Evolutionary conservation across 2,113 vertebrate genomes (phyloP).

Genomic region (Lanius collurio): DNA sequence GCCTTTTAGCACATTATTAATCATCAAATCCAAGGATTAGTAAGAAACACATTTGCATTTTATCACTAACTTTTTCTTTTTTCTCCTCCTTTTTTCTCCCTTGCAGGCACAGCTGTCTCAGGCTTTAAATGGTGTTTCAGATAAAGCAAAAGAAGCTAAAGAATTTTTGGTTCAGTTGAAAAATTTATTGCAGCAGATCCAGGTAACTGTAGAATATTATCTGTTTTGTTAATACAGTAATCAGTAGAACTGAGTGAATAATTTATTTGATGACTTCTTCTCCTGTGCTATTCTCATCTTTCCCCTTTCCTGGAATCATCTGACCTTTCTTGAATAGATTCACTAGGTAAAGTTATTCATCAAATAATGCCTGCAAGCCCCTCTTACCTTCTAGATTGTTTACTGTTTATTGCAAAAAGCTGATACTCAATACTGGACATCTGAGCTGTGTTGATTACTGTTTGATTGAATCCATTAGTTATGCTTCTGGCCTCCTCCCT

Average conservation of each 20-base stretch:
- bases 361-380: not conserved
- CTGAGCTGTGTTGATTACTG: slow-evolving; percentile 3
- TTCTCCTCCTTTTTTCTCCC: not conserved
- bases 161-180: slow-evolving; percentile 97
- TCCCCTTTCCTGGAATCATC: slow-evolving; percentile 30
- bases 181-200: slow-evolving; percentile 95
- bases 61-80: not conserved
- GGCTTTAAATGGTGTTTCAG: slow-evolving; percentile 94
- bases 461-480: slow-evolving; percentile 20
- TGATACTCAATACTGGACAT: not conserved
- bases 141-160: slow-evolving; percentile 98
- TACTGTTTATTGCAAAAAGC: not conserved
- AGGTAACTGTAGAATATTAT: slow-evolving; percentile 77
- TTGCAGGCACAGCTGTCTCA: slow-evolving; percentile 93
- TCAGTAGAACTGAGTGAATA: slow-evolving; percentile 44
- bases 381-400: not conserved
- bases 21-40: not conserved
- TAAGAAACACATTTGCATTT: not conserved
- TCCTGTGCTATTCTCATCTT: not conserved
- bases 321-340: slow-evolving; percentile 16
- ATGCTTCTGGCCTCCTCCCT: not conserved
- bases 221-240: slow-evolving; percentile 19
- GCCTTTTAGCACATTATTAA: not conserved
- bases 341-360: slow-evolving; percentile 4
- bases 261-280: slow-evolving; percentile 38